Evolutionary conservation across 2,888 invertebrate species (phyloP), one percentile per base, ranked within the genome.

Genomic region (Eumerus sabulonum): DNA sequence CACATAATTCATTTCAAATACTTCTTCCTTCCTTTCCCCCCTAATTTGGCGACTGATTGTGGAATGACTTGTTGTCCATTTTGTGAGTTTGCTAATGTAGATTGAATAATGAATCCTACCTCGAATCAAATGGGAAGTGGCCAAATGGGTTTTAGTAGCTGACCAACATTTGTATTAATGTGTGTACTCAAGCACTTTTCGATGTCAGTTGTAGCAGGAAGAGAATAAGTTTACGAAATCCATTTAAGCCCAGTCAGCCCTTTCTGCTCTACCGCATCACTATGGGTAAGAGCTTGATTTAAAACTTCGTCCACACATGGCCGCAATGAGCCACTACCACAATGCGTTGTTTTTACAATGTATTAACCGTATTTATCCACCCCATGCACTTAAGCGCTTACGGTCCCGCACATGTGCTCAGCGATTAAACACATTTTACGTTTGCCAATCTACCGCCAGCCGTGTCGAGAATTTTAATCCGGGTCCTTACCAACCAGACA

Each of bases 371-470:
- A 56, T 63, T 71, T 63, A 63, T 56, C 42, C 54, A 50, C 40
- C 54, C 42, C 48, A 38, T 62, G 62, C 62, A 71, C 71, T 63
- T 56, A 63, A 63, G 44, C 62, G 50, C 44, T 56, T 63, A 56
- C 62, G 48, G 54, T 42, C 42, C 47, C 40, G 19, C 47, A 45
- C 45, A 54, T 17, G 62, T 60, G 62, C 19, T 54, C 62, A 56
- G 36, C 54, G 62, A 71, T 63, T 71, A 63, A 63, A 62, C 56
- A 71, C 71, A 63, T 56, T 71, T 71, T 63, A 27, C 27, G 27
- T 27, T 27, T 27, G 54, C 71, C 71, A 48, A 56, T 56, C 62
- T 56, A 63, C 62, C 62, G 48, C 14, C 36, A n/a, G n/a, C n/a
- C n/a, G 27, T 7, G 27, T 27, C 48, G 71, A 44, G 54, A 48